A percentile compares a stretch with the other conserved stretches of the same genome.
Conservation (phyloP, 2,797 vertebrate species). For the Catamblyrhynchus diadema region DNA sequence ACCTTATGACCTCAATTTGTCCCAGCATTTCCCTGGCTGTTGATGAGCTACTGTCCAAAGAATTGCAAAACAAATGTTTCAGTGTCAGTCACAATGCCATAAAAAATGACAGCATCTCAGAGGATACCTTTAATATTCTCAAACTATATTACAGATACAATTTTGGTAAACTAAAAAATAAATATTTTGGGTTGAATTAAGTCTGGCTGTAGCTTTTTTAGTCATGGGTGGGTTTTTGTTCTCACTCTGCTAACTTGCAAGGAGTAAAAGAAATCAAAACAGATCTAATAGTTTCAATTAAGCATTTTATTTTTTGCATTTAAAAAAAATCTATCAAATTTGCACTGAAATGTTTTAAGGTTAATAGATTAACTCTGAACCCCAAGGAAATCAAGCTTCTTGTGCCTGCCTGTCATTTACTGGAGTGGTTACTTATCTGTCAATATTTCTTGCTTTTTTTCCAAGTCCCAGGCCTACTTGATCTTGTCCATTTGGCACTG, state of each 20-base stretch:
- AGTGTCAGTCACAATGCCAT: neutral
- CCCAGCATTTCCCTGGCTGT: neutral
- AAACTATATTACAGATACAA: neutral
- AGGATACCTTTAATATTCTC: constrained; percentile 25
- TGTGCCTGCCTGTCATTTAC: constrained; percentile 73
- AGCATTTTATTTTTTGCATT: constrained; percentile 37
- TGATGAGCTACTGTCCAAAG: neutral
- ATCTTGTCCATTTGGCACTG: constrained; percentile 80
- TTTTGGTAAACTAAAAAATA: neutral
- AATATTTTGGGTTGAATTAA: neutral
- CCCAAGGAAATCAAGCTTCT: constrained; percentile 62
- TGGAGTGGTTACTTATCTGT: constrained; percentile 75
- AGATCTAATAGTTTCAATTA: constrained; percentile 66
- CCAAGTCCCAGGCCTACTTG: constrained; percentile 80
- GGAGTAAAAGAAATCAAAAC: constrained; percentile 32
- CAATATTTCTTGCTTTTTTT: constrained; percentile 78
- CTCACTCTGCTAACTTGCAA: neutral
- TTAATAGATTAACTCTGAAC: constrained; percentile 73
- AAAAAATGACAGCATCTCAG: constrained; percentile 15
- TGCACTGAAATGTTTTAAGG: constrained; percentile 62
- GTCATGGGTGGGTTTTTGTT: neutral
- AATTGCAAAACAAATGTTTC: neutral
- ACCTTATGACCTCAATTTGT: neutral
- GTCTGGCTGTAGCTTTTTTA: neutral
- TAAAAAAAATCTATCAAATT: constrained; percentile 23